Base-by-base conservation (phyloP, 2,113 vertebrate species). In the Sprattus sprattus region DNA sequence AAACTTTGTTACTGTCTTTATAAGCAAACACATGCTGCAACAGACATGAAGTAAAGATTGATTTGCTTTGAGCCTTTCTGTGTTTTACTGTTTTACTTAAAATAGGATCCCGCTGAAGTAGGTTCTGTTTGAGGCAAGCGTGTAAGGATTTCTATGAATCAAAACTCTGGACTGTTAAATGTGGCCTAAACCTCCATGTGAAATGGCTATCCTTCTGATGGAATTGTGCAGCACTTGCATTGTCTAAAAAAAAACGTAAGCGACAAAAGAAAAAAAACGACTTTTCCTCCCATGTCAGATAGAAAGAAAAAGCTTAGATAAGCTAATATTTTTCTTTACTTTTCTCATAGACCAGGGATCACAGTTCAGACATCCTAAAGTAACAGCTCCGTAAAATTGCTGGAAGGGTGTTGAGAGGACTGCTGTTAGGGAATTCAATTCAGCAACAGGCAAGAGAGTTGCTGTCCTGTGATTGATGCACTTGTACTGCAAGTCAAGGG, bases 381-480 rank as follows among this genome's bases (percentile, higher is more conserved):
- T 83, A 49, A 57, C 82, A 46, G 47, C 20, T 75, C 81, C 83
- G 39, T 81, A 78, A 88, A 88, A 85, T 22, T 85, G 81, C 83
- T 82, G 52, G 75, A 82, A 81, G 60, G 82, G 54, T 82, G 84
- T 45, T 28, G 81, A 89, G 84, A 83, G 83, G 44, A 81, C 49
- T 44, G 86, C 87, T 84, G 81, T 88, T 82, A 83, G 28, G 71
- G 71, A 84, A 87, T 86, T 75, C 49, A 87, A n/a, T 88, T 90
- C 82, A 64, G 80, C 81, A 82, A 82, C 81, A 78, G 83, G 83
- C 83, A 57, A 88, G 83, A 86, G 84, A 85, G 83, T 88, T 83
- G 87, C 71, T 50, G 78, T 67, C 80, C 47, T 22, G 85, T 91
- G 89, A 91, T 88, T 89, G 87, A 90, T 90, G 85, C 81, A 87